A percentile compares a stretch with the other conserved stretches of the same genome.
Evolutionary conservation across 2,888 invertebrate genomes (phyloP).

Genomic region (Trissolcus brochymenae): DNA sequence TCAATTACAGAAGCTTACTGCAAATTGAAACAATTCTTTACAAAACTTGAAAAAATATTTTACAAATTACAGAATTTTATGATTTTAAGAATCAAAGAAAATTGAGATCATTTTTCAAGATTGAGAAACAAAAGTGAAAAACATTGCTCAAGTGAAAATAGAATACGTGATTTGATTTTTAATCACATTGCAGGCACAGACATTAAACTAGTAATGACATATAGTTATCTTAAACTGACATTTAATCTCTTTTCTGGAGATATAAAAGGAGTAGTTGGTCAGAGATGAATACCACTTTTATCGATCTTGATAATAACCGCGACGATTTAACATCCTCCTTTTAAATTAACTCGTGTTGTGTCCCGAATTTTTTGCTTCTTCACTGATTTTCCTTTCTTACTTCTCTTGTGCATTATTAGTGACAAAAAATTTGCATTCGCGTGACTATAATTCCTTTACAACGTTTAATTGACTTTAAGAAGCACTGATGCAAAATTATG

Average conservation of each 20-base stretch:
- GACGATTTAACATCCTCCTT: conserved; percentile 52
- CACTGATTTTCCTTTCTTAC: too few species aligned
- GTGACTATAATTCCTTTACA: too few species aligned
- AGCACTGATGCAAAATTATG: too few species aligned
- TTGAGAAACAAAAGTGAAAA: not conserved
- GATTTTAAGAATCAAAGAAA: too few species aligned
- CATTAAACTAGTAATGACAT: conserved; percentile 37
- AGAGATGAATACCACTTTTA: conserved; percentile 44
- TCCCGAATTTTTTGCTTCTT: not conserved
- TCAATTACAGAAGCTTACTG: too few species aligned
- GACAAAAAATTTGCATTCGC: too few species aligned
- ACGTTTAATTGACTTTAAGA: too few species aligned
- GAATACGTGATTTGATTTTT: conserved; percentile 5
- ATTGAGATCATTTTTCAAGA: too few species aligned
- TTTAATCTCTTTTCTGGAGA: conserved; percentile 52
- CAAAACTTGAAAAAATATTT: too few species aligned
- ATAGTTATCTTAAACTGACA: conserved; percentile 43
- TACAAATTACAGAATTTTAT: too few species aligned
- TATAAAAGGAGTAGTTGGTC: conserved; percentile 45
- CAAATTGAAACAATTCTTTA: too few species aligned
- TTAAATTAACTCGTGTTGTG: conserved; percentile 27
- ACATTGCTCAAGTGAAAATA: conserved; percentile 2
- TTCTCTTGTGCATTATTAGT: too few species aligned
- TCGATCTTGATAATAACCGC: conserved; percentile 44
- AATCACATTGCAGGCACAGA: conserved; percentile 18